These are phyloP conservation scores for Zaprionus kolodkinae DNA, from an alignment of 1,140 invertebrate genomes.

Conservation along the genomic window DNA sequence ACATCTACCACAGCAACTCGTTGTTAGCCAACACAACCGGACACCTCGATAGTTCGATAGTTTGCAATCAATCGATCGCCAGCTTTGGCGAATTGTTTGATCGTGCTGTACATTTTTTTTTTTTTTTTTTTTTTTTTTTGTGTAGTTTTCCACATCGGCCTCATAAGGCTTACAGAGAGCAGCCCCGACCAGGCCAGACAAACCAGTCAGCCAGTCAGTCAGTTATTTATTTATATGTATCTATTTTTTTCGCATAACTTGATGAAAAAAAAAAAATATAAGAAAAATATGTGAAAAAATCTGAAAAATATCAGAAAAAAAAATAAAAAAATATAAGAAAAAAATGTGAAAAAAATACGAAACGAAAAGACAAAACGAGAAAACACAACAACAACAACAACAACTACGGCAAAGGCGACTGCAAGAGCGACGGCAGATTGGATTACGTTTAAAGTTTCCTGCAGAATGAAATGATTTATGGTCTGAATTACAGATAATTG, in stretches of 20 bases:
- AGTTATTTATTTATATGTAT: constrained; percentile 73
- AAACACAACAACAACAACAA: constrained; percentile 9
- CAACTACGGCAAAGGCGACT: constrained; percentile 7
- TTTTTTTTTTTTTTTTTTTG: no score
- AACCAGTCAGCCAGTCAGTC: constrained; percentile 5
- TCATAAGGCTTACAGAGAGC: constrained; percentile 59
- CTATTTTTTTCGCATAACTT: constrained; percentile 67
- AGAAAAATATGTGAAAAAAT: background rate
- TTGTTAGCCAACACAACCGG: constrained; percentile 19
- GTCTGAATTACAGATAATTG: constrained; percentile 84
- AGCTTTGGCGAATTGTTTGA: constrained; percentile 69
- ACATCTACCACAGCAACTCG: background rate
- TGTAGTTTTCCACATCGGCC: no score
- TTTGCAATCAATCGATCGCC: constrained; percentile 66
- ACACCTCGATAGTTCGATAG: constrained; percentile 22
- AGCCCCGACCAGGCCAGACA: background rate
- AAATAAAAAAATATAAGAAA: constrained; percentile 33
- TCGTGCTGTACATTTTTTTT: constrained; percentile 74
- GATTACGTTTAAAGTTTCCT: constrained; percentile 75
- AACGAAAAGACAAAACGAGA: constrained; percentile 7
- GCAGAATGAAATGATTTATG: constrained; percentile 82
- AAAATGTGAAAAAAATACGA: background rate
- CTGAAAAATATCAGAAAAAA: no score
- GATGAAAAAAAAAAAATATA: constrained; percentile 55
- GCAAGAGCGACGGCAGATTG: constrained; percentile 54